Conservation (phyloP, 2,888 invertebrate genomes). For the Xylocampa areola region DNA sequence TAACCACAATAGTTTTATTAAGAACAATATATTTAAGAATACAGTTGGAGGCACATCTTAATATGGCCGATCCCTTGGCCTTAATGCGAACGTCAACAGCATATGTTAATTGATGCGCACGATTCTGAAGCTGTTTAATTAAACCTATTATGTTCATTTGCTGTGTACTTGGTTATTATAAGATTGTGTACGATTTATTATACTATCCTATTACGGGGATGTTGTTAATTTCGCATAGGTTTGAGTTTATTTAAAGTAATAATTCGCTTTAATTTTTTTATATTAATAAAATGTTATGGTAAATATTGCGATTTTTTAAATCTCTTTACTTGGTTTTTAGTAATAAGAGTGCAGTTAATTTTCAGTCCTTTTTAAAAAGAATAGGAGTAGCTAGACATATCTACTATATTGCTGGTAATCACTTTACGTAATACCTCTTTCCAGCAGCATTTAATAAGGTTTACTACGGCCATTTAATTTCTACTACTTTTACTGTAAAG, state of each 20-base stretch:
- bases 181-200: slow-evolving; percentile 10
- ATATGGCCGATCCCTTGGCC: slow-evolving; percentile 73
- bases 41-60: slow-evolving; percentile 46
- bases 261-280: no score
- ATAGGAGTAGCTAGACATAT: no score
- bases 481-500: neutral
- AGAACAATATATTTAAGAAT: slow-evolving; percentile 40
- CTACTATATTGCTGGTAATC: no score
- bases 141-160: slow-evolving; percentile 43
- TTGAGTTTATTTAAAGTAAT: neutral
- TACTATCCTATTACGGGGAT: slow-evolving; percentile 17
- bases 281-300: no score
- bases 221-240: neutral
- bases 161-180: slow-evolving; percentile 26
- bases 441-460: neutral
- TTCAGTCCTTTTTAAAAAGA: no score
- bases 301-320: no score
- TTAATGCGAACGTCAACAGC: slow-evolving; percentile 70
- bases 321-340: no score
- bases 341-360: no score
- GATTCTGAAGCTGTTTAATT: slow-evolving; percentile 57
- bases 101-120: slow-evolving; percentile 61
- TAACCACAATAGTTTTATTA: slow-evolving; percentile 34
- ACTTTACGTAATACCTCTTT: no score
- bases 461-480: neutral